These are phyloP conservation scores for Conger conger DNA, from an alignment of 2,113 vertebrate species.

Conservation along the genomic window DNA sequence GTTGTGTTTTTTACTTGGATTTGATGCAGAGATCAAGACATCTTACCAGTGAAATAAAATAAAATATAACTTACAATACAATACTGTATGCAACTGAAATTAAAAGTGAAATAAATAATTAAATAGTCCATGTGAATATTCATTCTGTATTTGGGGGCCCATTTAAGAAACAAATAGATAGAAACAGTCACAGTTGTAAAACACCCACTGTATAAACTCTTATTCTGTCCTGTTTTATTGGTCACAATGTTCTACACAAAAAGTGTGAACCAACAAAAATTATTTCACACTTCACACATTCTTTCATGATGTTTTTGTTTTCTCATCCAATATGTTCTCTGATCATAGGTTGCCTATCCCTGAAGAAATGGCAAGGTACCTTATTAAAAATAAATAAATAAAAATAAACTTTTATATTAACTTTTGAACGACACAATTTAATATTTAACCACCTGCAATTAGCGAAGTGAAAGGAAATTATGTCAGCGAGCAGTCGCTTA, in stretches of 20 bases:
- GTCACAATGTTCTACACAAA: background rate
- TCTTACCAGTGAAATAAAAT: no score
- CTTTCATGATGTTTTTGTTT: no score
- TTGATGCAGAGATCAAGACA: background rate
- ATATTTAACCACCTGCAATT: constrained; percentile 11
- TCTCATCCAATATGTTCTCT: no score
- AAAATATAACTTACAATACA: no score
- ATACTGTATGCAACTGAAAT: no score
- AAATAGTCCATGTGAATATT: no score
- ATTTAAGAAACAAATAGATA: background rate
- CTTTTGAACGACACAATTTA: constrained; percentile 9
- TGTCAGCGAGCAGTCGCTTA: constrained; percentile 18
- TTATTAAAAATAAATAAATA: no score
- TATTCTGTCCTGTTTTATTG: background rate
- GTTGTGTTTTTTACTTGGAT: background rate
- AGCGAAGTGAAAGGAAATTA: background rate
- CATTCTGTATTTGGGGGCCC: background rate
- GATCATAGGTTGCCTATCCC: no score
- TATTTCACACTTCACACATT: no score
- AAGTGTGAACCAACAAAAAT: background rate
- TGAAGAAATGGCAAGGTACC: no score
- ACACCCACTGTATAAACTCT: background rate
- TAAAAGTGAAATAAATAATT: no score
- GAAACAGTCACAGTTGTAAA: background rate
- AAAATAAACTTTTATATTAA: constrained; percentile 10